A percentile compares a stretch with the other conserved stretches of the same genome.
Evolutionary conservation across 2,113 vertebrate species (phyloP).

Genomic region (Lophochroa leadbeateri): DNA sequence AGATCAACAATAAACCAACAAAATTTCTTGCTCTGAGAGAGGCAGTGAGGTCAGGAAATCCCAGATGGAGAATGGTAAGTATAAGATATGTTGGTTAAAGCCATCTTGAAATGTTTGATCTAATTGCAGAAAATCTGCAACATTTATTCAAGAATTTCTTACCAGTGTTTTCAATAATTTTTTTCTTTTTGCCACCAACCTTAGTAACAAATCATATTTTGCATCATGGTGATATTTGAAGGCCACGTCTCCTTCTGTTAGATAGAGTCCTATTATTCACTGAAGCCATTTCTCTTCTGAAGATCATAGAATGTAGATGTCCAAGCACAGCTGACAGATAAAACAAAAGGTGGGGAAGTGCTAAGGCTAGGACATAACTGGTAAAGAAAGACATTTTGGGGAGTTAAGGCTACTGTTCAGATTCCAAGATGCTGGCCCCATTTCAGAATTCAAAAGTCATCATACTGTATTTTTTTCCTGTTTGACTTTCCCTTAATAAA

Average conservation of each 20-base stretch:
- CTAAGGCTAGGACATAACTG: background rate
- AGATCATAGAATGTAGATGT: background rate
- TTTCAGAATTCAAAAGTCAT: background rate
- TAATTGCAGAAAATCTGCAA: background rate
- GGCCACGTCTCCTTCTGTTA: background rate
- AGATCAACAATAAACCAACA: background rate
- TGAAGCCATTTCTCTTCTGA: background rate
- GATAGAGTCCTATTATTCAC: background rate
- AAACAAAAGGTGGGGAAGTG: background rate
- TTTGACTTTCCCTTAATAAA: background rate
- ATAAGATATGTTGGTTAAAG: background rate
- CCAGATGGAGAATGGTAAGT: background rate
- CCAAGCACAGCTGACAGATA: background rate
- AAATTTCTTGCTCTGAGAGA: background rate
- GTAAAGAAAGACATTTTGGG: background rate
- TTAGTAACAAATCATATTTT: background rate
- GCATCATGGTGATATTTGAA: background rate
- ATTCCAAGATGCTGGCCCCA: rapidly evolving
- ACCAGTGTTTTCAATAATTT: background rate
- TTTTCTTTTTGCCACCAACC: background rate
- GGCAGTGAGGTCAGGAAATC: background rate
- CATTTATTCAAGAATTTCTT: background rate
- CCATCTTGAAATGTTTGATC: background rate
- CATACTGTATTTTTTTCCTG: background rate
- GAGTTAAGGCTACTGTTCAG: background rate